Percentiles rank a stretch among this genome's conserved stretches.
These are phyloP conservation scores for Porites lobata DNA, from an alignment of 92 coral and sea anemone species.

Conservation along the genomic window DNA sequence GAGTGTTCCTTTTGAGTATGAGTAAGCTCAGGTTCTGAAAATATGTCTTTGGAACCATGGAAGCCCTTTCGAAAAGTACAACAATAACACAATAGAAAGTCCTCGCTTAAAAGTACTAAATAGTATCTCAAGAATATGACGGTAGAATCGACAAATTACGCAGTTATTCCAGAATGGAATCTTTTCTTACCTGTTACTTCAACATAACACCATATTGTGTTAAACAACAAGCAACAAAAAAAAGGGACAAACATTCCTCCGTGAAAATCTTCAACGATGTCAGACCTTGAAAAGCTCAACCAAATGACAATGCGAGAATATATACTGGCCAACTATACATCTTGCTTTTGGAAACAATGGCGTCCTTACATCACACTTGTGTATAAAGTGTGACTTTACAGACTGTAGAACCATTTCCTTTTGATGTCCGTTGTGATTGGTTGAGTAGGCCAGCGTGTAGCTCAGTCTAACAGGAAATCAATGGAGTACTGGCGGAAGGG, in stretches of 20 bases:
- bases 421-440: constrained; percentile 6
- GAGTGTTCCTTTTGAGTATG: too few relatives aligned
- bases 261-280: neutral
- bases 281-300: neutral
- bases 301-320: neutral
- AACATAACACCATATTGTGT: neutral
- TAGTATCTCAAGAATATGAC: too few relatives aligned
- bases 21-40: too few relatives aligned
- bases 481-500: neutral
- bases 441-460: neutral
- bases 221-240: neutral
- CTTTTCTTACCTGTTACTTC: constrained; percentile 20
- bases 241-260: neutral
- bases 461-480: neutral
- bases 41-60: too few relatives aligned
- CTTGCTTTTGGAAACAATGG: neutral
- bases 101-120: too few relatives aligned
- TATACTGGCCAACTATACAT: neutral
- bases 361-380: neutral
- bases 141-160: neutral
- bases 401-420: neutral
- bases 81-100: too few relatives aligned
- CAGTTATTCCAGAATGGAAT: neutral
- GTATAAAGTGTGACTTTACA: too few relatives aligned
- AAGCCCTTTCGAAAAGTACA: too few relatives aligned